A percentile compares a stretch with the other conserved stretches of the same genome.
Conservation (phyloP, 2,888 invertebrate species). For the Fragum fragum region DNA sequence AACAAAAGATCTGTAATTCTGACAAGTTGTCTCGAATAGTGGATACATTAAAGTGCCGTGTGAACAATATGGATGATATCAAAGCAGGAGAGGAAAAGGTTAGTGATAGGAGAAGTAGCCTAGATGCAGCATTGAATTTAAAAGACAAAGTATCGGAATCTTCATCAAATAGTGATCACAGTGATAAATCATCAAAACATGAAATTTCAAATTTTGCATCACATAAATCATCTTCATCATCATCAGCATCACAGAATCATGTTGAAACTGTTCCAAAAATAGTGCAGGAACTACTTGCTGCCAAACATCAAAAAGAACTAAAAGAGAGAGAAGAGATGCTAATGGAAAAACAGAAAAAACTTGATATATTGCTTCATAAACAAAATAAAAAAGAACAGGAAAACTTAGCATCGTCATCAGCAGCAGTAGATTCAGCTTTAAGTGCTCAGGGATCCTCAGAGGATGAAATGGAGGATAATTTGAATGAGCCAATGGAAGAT, state of each 20-base stretch:
- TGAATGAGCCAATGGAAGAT: conserved; percentile 24
- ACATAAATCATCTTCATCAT: conserved; percentile 32
- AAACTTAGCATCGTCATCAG: neutral
- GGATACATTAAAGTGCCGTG: conserved; percentile 80
- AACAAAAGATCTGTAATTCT: conserved; percentile 80
- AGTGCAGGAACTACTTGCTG: conserved; percentile 62
- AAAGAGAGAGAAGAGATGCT: conserved; percentile 52
- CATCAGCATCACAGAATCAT: conserved; percentile 32
- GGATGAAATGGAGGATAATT: conserved; percentile 25
- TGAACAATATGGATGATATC: conserved; percentile 80
- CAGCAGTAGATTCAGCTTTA: conserved; percentile 18
- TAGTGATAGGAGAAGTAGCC: conserved; percentile 40
- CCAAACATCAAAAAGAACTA: conserved; percentile 51
- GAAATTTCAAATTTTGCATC: conserved; percentile 47
- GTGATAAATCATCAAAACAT: conserved; percentile 36
- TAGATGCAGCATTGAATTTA: conserved; percentile 48
- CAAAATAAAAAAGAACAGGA: conserved; percentile 21
- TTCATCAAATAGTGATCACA: conserved; percentile 15
- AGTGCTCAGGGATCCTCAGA: conserved; percentile 37
- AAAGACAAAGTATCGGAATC: conserved; percentile 25
- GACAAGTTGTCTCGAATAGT: conserved; percentile 80
- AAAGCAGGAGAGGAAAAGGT: conserved; percentile 38
- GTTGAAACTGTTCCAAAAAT: conserved; percentile 62
- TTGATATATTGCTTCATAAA: conserved; percentile 24
- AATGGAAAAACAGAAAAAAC: conserved; percentile 47